Base-by-base conservation (phyloP, 2,797 vertebrate species). In the Anolis apletophallus region DNA sequence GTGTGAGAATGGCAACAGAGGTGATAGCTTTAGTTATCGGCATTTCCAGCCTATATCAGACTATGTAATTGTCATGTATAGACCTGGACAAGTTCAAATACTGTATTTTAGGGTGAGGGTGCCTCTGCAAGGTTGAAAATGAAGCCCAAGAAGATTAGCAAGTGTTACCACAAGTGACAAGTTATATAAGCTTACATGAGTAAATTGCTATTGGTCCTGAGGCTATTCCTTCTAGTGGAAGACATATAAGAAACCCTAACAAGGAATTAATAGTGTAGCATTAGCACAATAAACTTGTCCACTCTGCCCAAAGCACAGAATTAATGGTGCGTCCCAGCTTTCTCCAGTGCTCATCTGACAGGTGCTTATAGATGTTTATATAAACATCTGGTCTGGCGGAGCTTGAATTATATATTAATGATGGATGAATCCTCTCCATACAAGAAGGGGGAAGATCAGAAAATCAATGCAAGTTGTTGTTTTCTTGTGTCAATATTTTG, bases 61-160 rank as follows among this genome's bases (percentile, higher is more conserved):
- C 90, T 94, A 93, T 95, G 93, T 95, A 96, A 97, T 96, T 95
- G 94, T 95, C 80, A 87, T 94, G 90, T 90, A 94, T 91, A 93
- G 89, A 93, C 21, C 83, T 88, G 94, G 92, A 95, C 93, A 95
- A 89, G 90, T 87, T 95, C 94, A 96, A 96, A 94, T 93, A 94
- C 94, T 91, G 85, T 91, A 90, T 95, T 96, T 83, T 85, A 69
- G 89, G 94, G 91, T 85, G 85, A 91, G 88, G 89, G 76, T 5
- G n/a, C 76, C 91, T 79, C 83, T 55, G 79, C 57, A 50, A 91
- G 92, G 93, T 95, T 91, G 93, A 95, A 96, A 57, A 93, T 94
- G 89, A 80, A 93, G 81, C 91, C 89, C 81, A 19, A 78, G 88
- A 95, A 93, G 84, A 85, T 94, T 55, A 94, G 93, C 91, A 91